Base-by-base conservation (phyloP, 2,888 invertebrate genomes). In the Proisotoma minuta region DNA sequence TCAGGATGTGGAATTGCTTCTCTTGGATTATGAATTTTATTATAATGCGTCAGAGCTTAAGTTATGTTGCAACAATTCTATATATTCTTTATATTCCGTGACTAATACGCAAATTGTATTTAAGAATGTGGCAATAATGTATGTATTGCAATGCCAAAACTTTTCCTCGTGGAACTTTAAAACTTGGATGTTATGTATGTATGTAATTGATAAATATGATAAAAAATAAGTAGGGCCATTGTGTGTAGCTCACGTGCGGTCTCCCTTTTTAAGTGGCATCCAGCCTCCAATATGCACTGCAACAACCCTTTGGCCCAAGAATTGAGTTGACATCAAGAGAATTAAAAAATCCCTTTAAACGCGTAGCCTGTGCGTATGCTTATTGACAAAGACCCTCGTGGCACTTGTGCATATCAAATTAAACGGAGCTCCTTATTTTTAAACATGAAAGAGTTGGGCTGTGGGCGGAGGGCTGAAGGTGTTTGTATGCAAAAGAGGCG, bases 401-500 rank as follows among this genome's bases (percentile, higher is more conserved):
- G 52, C 23, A 47, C 59, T 61, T 60, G 57, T 66, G 62, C 60
- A 69, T 67, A 67, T 67, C 67, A 69, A 64, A 68, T 67, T 68
- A 68, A 70, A 66, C 66, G 65, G 57, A 15, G 15, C 34, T 34
- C 34, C 15, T 8, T 34, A 15, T 34, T 34, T 34, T 34, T 34
- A 10, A 34, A 34, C 34, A 10, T 8, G 34, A 15, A 15, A 34
- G n/a, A n/a, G n/a, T n/a, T n/a, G 15, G 34, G 8, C 34, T 10
- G 34, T 34, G 34, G 34, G 34, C 34, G 34, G 34, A 34, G 34
- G 8, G 34, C 34, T 34, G 34, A 34, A 8, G 34, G 15, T 62
- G 57, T 58, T 68, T 63, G 62, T 72, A 73, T 73, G 73, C 73
- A 73, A 73, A 73, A 64, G 62, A 68, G 69, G 65, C 60, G 73